Evolutionary conservation across 2,888 invertebrate species (phyloP).

Genomic region (Orthosia gothica): DNA sequence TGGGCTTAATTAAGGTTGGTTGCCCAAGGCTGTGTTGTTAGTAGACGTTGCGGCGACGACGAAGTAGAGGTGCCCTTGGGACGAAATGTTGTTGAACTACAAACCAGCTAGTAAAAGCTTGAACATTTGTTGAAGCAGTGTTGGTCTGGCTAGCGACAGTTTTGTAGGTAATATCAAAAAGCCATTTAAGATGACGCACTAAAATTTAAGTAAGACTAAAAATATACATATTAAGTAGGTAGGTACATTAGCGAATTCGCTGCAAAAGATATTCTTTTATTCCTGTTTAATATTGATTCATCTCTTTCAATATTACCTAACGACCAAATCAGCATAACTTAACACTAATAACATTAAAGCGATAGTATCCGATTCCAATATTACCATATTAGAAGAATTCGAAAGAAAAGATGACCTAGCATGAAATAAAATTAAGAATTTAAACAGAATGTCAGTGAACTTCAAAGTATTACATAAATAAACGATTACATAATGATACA

Average conservation of each 20-base stretch:
- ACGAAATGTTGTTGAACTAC: conserved; percentile 25
- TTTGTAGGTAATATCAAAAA: neutral
- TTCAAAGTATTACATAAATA: conserved; percentile 53
- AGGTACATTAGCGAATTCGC: neutral
- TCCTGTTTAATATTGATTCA: neutral
- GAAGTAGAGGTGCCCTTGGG: conserved; percentile 18
- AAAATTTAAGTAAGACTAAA: neutral
- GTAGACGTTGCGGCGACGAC: conserved; percentile 32
- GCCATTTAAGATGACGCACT: neutral
- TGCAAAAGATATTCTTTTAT: neutral
- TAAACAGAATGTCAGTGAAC: conserved; percentile 43
- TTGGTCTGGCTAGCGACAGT: too few relatives aligned
- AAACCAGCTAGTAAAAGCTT: neutral
- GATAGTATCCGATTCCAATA: conserved; percentile 23
- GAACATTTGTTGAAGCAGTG: neutral
- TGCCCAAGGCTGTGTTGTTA: conserved; percentile 30
- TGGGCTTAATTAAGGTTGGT: conserved; percentile 42
- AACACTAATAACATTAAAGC: conserved; percentile 13
- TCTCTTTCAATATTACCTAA: conserved; percentile 20
- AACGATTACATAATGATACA: conserved; percentile 64
- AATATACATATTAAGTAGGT: neutral
- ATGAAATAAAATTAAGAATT: conserved; percentile 15
- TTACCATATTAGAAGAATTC: neutral
- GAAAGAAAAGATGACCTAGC: conserved; percentile 19
- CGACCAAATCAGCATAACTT: conserved; percentile 19